phyloP scores from a whole-genome alignment of 2,797 vertebrate species.

The Cephalopachus bancanus region DNA sequence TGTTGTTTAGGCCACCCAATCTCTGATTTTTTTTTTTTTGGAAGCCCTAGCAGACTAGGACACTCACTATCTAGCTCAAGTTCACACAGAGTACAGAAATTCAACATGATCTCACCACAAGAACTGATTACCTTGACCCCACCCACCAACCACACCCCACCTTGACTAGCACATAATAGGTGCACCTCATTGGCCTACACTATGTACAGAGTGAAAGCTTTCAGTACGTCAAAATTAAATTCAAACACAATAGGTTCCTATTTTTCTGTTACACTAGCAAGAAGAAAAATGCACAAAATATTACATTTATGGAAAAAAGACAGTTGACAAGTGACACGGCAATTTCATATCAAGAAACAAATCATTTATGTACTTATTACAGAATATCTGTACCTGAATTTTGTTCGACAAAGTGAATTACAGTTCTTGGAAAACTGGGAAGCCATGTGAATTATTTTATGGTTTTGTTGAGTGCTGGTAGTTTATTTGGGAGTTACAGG shows the following conservation, averaged over 20 bases:
- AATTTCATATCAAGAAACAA: neutral
- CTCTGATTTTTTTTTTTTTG: neutral
- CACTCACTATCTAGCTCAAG: neutral
- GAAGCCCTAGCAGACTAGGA: neutral
- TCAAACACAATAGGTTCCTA: neutral
- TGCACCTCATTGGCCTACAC: neutral
- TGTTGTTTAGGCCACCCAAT: neutral
- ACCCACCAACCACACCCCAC: neutral
- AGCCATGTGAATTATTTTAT: neutral
- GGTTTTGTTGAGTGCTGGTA: neutral
- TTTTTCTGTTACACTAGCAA: neutral
- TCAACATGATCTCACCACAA: neutral
- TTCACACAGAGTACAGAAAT: neutral
- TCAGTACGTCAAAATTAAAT: neutral
- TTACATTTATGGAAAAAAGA: neutral
- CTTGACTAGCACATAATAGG: neutral
- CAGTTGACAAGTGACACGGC: neutral
- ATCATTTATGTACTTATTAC: neutral
- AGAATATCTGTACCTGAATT: neutral
- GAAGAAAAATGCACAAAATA: neutral
- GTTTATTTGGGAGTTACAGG: neutral
- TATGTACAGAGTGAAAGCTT: neutral
- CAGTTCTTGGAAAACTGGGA: neutral
- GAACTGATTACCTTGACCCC: neutral
- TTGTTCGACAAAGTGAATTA: neutral